A percentile compares a stretch with the other conserved stretches of the same genome.
phyloP scores from a whole-genome alignment of 2,113 vertebrate genomes.

The Halcyon malimbica region DNA sequence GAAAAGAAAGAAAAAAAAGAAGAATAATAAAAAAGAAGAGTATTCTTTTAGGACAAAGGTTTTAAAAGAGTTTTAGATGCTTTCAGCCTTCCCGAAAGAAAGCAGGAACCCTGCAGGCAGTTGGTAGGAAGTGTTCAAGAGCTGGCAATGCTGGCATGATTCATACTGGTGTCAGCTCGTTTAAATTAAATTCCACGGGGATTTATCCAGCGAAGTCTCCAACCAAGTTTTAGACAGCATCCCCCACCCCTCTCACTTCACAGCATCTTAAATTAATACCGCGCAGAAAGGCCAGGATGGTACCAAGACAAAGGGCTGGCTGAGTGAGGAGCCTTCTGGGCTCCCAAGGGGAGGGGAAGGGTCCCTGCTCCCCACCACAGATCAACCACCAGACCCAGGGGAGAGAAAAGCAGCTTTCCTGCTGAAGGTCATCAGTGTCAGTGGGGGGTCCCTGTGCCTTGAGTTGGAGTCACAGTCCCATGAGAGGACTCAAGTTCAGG shows the following conservation, averaged over 20 bases:
- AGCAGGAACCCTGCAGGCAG: neutral
- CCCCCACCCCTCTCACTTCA: neutral
- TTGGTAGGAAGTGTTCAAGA: neutral
- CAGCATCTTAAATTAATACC: slow-evolving; percentile 35
- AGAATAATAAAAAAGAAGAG: neutral
- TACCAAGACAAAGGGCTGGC: neutral
- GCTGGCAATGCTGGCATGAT: neutral
- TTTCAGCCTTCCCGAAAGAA: neutral
- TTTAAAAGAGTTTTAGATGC: neutral
- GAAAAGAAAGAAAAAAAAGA: no score
- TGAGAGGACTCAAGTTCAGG: neutral
- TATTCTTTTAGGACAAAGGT: neutral
- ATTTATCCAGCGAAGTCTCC: slow-evolving; percentile 35
- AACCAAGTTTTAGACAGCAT: slow-evolving; percentile 24
- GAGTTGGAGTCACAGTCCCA: rapidly evolving
- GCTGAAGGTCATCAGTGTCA: rapidly evolving
- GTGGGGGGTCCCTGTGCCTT: rapidly evolving
- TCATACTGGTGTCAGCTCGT: slow-evolving; percentile 18
- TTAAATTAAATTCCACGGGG: slow-evolving; percentile 47
- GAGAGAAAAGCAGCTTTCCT: neutral
- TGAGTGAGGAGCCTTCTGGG: neutral
- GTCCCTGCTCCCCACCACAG: neutral
- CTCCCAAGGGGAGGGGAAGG: neutral
- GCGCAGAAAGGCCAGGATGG: neutral
- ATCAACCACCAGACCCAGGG: neutral